These are phyloP conservation scores for Drosophila prostipennis DNA, from an alignment of 2,888 invertebrate species.

Conservation along the genomic window DNA sequence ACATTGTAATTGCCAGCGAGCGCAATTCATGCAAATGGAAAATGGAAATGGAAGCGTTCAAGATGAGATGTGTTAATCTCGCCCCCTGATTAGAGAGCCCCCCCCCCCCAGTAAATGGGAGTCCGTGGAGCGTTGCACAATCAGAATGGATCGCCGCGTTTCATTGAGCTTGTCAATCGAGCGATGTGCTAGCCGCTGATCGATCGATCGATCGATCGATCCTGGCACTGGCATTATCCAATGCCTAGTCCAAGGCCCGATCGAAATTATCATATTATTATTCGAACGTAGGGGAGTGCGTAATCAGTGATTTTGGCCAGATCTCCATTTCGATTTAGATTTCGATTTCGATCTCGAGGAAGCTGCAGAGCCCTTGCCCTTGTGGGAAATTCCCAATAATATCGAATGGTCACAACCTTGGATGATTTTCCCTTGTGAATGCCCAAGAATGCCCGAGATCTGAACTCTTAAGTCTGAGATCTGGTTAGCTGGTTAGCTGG, in stretches of 20 bases:
- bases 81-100: conserved; percentile 2
- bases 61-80: conserved; percentile 53
- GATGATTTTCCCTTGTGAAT: conserved; percentile 3
- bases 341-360: neutral
- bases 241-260: conserved; percentile 72
- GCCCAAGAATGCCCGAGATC: neutral
- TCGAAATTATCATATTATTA: conserved; percentile 43
- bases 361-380: conserved; percentile 14
- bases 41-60: conserved; percentile 52
- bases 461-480: neutral
- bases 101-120: conserved; percentile 23
- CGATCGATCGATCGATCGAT: conserved; percentile 27
- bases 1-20: conserved; percentile 61
- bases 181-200: conserved; percentile 16
- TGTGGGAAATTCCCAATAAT: conserved; percentile 23
- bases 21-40: conserved; percentile 66
- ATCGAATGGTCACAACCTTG: conserved; percentile 49
- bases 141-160: conserved; percentile 44
- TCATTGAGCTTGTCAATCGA: conserved; percentile 60
- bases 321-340: no score
- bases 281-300: conserved; percentile 15
- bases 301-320: conserved; percentile 8
- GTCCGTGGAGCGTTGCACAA: conserved; percentile 58
- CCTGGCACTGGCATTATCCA: conserved; percentile 63
- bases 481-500: neutral